phyloP scores from a whole-genome alignment of 2,888 invertebrate genomes.

The Liodrosophila aerea region DNA sequence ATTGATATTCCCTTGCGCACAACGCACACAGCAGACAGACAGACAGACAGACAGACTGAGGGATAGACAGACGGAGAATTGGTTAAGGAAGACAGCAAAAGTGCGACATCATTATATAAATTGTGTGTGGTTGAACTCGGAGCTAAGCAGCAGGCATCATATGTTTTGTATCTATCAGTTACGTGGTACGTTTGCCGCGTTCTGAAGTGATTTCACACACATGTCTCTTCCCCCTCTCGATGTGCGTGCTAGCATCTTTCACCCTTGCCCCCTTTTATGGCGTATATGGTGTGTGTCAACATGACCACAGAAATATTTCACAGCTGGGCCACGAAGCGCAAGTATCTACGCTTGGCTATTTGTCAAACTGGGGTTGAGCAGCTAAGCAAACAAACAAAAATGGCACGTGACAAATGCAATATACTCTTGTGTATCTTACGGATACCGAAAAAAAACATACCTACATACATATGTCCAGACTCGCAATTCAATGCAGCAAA shows the following conservation, averaged over 20 bases:
- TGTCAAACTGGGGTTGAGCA: slow-evolving; percentile 50
- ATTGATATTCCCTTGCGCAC: slow-evolving; percentile 74
- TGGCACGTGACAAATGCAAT: slow-evolving; percentile 60
- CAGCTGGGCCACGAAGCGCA: slow-evolving; percentile 59
- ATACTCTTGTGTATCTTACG: slow-evolving; percentile 30
- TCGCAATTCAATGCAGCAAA: neutral
- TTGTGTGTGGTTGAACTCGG: slow-evolving; percentile 49
- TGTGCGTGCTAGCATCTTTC: slow-evolving; percentile 3
- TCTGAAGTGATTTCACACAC: slow-evolving; percentile 74
- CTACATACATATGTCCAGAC: too few relatives aligned
- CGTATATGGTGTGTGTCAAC: slow-evolving; percentile 24
- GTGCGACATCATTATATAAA: slow-evolving; percentile 78
- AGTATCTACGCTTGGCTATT: slow-evolving; percentile 55
- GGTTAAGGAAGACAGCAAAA: slow-evolving; percentile 50
- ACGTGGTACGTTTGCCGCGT: slow-evolving; percentile 36
- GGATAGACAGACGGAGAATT: neutral
- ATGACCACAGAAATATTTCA: slow-evolving; percentile 73
- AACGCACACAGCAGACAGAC: slow-evolving; percentile 2
- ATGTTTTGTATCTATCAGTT: slow-evolving; percentile 73
- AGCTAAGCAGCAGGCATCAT: slow-evolving; percentile 51
- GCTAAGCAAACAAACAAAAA: slow-evolving; percentile 35
- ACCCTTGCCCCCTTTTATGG: slow-evolving; percentile 2
- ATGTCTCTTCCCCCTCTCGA: slow-evolving; percentile 42
- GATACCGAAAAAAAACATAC: slow-evolving; percentile 9
- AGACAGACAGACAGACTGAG: slow-evolving; percentile 2